Conservation (phyloP, 2,113 vertebrate genomes). For the Pao palembangensis region DNA sequence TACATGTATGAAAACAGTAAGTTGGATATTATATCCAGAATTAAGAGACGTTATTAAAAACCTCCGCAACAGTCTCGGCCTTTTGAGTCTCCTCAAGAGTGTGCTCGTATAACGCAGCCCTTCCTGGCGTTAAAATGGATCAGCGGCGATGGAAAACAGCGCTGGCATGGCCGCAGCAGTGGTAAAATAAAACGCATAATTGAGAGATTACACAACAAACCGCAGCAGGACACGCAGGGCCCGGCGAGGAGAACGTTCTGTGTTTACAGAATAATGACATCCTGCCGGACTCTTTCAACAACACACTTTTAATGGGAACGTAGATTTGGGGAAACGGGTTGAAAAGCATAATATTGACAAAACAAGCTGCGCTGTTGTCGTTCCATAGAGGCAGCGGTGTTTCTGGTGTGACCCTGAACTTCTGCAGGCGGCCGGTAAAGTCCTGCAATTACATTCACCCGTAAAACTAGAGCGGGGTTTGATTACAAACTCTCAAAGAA, state of each 20-base stretch:
- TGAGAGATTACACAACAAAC: conserved; percentile 87
- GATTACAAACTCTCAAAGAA: conserved; percentile 53
- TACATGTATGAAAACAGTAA: too few relatives aligned
- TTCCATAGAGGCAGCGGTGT: conserved; percentile 19
- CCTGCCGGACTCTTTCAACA: conserved; percentile 61
- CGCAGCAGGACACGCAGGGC: conserved; percentile 83
- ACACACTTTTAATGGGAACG: conserved; percentile 61
- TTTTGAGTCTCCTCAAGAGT: too few relatives aligned
- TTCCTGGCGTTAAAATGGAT: conserved; percentile 35
- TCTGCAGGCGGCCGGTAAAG: conserved; percentile 50
- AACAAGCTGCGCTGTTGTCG: conserved; percentile 8
- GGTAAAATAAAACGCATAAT: conserved; percentile 79
- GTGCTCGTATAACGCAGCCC: conserved; percentile 6
- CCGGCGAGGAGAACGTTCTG: conserved; percentile 83
- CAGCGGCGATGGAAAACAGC: conserved; percentile 64
- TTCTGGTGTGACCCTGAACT: conserved; percentile 58
- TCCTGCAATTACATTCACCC: conserved; percentile 67
- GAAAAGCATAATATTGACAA: conserved; percentile 6
- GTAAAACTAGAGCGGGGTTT: conserved; percentile 52
- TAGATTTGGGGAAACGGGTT: conserved; percentile 20
- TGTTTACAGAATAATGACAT: conserved; percentile 79
- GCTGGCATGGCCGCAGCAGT: conserved; percentile 62
- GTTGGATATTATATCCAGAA: too few relatives aligned
- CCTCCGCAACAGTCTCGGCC: too few relatives aligned
- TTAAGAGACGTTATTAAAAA: too few relatives aligned